Conservation (phyloP, 2,797 vertebrate genomes). For the Acanthurus tractus region DNA sequence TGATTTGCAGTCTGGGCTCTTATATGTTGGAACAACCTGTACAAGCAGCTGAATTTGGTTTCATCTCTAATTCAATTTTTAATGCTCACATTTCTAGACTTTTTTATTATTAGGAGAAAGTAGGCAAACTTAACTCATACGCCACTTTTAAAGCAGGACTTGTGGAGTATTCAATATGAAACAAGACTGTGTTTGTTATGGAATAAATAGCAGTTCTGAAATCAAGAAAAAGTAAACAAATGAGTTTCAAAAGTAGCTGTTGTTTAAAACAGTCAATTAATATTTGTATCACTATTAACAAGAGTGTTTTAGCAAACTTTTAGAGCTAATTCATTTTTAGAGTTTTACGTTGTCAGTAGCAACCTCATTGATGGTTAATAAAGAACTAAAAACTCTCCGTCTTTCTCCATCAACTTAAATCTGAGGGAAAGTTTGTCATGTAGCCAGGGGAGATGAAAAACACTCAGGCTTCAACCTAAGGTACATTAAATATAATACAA, state of each 20-base stretch:
- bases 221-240: neutral
- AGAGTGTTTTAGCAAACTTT: neutral
- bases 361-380: slow-evolving; percentile 1
- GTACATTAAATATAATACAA: neutral
- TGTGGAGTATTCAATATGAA: no score
- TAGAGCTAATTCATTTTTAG: neutral
- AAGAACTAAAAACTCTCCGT: neutral
- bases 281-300: slow-evolving; percentile 1
- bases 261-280: neutral
- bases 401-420: neutral
- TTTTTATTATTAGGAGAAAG: neutral
- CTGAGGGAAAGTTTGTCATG: neutral
- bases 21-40: slow-evolving; percentile 39
- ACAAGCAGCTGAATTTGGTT: slow-evolving; percentile 30
- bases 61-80: slow-evolving; percentile 28
- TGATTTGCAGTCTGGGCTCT: slow-evolving; percentile 41
- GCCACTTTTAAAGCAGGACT: neutral
- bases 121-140: neutral
- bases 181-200: neutral
- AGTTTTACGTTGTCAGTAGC: neutral
- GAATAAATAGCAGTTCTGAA: neutral
- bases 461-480: neutral
- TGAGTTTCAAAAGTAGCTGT: neutral
- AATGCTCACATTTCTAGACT: slow-evolving; percentile 1
- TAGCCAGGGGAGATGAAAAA: neutral